phyloP scores from a whole-genome alignment of 2,888 invertebrate species.

The Luperina testacea region DNA sequence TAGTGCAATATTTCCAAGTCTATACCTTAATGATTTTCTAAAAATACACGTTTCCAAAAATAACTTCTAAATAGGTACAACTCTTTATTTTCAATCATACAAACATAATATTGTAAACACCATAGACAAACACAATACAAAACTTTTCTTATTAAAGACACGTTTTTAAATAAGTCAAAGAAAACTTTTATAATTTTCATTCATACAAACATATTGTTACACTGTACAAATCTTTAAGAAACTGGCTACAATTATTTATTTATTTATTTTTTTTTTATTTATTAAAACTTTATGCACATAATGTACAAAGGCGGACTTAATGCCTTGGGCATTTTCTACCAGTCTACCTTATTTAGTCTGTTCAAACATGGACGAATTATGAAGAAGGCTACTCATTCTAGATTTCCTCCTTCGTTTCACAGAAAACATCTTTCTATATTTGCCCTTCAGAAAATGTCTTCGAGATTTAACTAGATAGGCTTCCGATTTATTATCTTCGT shows the following conservation, averaged over 20 bases:
- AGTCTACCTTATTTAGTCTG: no score
- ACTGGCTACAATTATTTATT: conserved; percentile 5
- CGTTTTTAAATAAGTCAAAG: not conserved
- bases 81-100: conserved; percentile 35
- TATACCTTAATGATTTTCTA: not conserved
- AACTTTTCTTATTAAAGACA: not conserved
- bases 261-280: no score
- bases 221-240: conserved; percentile 18
- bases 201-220: conserved; percentile 23
- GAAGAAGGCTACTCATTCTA: conserved; percentile 55
- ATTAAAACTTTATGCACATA: no score
- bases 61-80: not conserved
- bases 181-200: not conserved
- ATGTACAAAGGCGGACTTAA: no score
- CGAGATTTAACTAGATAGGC: conserved; percentile 71
- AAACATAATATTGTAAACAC: conserved; percentile 25
- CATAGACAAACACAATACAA: conserved; percentile 24
- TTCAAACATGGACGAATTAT: conserved; percentile 36
- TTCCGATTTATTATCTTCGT: conserved; percentile 50
- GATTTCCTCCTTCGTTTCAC: conserved; percentile 74
- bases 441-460: conserved; percentile 73
- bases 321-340: no score
- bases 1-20: not conserved
- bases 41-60: no score
- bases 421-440: conserved; percentile 77